Conservation (phyloP, 2,797 vertebrate species). For the Scolopax bukidnonensis region DNA sequence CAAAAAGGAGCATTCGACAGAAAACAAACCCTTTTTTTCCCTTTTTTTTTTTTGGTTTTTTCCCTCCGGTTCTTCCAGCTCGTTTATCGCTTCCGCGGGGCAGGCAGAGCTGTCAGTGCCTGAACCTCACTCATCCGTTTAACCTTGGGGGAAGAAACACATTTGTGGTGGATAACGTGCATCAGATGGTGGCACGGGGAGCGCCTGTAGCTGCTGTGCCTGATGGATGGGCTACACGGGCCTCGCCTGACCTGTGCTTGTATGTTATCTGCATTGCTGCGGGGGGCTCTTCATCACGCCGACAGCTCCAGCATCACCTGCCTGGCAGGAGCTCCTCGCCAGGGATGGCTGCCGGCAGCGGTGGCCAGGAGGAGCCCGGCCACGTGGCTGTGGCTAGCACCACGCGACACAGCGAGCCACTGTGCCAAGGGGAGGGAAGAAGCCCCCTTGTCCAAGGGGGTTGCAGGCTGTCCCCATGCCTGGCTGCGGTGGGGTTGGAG, state of each 20-base stretch:
- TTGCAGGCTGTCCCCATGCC: fast-evolving
- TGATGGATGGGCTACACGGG: slow-evolving; percentile 83
- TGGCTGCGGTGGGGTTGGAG: fast-evolving
- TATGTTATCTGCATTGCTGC: slow-evolving; percentile 79
- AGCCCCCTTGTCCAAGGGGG: fast-evolving
- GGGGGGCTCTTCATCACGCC: slow-evolving; percentile 79
- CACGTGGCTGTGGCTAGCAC: not conserved
- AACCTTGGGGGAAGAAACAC: slow-evolving; percentile 78
- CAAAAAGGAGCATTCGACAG: slow-evolving; percentile 26
- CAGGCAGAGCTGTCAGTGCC: slow-evolving; percentile 52
- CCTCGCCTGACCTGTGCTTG: slow-evolving; percentile 78
- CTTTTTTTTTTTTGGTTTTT: not conserved
- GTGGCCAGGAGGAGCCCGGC: not conserved
- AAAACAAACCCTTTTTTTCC: not conserved
- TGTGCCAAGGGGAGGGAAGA: not conserved
- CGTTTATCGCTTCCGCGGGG: slow-evolving; percentile 27
- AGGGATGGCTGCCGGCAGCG: not conserved
- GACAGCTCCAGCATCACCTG: slow-evolving; percentile 66
- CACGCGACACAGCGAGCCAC: fast-evolving
- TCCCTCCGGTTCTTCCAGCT: not conserved
- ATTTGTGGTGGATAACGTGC: slow-evolving; percentile 74
- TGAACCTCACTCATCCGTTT: slow-evolving; percentile 77
- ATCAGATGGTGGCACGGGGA: slow-evolving; percentile 61
- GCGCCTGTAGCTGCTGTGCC: slow-evolving; percentile 46
- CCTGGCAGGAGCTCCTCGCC: slow-evolving; percentile 38